phyloP scores from a whole-genome alignment of 2,113 vertebrate genomes.

The Macaca fascicularis region T2T-MFA8v1.1 NC_088378.1:26160001-26160500 shows the following conservation, averaged over 20 bases:
- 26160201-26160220: background rate
- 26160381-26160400: background rate
- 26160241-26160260: background rate
- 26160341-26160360: background rate
- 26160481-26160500: background rate
- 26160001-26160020: background rate
- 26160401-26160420: background rate
- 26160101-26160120: background rate
- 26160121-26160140: background rate
- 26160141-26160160: background rate
- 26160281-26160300: background rate
- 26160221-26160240: background rate
- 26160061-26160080: background rate
- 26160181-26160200: background rate
- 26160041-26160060: background rate
- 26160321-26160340: background rate
- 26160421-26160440: background rate
- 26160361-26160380: background rate
- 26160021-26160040: background rate
- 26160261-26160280: background rate
- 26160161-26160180: background rate
- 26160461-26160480: background rate
- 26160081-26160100: background rate
- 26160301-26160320: background rate
- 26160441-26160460: background rate